Conservation (phyloP, 2,113 vertebrate genomes). For the Rhizomys pruinosus region DNA sequence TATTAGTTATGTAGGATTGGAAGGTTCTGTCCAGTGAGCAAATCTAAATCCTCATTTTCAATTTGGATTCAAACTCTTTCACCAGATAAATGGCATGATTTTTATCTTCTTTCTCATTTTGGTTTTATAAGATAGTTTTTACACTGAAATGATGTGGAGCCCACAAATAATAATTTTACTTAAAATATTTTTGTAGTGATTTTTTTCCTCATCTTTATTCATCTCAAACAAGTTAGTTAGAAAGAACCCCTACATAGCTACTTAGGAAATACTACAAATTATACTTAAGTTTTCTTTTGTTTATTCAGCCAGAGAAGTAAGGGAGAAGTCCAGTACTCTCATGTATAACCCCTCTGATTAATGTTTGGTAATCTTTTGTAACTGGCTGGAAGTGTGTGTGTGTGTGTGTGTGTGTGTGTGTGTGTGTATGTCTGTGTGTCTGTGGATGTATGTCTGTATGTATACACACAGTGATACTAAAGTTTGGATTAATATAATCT, state of each 20-base stretch:
- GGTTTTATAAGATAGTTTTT: conserved; percentile 10
- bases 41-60: too few relatives aligned
- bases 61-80: too few relatives aligned
- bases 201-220: conserved; percentile 31
- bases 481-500: not conserved
- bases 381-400: too few relatives aligned
- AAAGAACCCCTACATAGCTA: not conserved
- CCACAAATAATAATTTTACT: conserved; percentile 52
- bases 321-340: not conserved
- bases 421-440: too few relatives aligned
- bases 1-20: too few relatives aligned
- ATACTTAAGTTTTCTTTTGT: not conserved
- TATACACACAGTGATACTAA: too few relatives aligned
- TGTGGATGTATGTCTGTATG: too few relatives aligned
- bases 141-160: conserved; percentile 45
- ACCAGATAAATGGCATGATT: too few relatives aligned
- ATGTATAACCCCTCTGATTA: not conserved
- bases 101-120: too few relatives aligned
- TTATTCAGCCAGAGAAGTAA: not conserved
- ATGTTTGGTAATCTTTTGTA: conserved; percentile 38
- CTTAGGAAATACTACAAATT: conserved; percentile 38
- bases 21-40: too few relatives aligned
- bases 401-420: not conserved
- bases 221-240: conserved; percentile 1
- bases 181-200: conserved; percentile 31